Base-by-base conservation (phyloP, 2,888 invertebrate genomes). In the Amiota mariae region DNA sequence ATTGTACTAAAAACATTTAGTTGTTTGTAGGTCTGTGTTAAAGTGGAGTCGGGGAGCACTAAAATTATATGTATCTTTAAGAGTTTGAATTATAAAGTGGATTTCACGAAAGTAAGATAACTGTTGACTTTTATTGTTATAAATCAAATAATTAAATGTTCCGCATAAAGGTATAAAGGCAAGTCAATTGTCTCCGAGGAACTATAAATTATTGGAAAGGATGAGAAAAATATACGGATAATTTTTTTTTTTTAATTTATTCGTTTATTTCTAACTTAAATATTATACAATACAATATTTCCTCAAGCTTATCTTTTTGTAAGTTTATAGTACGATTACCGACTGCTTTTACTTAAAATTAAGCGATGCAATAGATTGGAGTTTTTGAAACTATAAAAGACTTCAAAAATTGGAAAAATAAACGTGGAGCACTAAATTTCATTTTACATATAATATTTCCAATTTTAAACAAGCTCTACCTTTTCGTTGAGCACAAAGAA, bases 1-100 rank as follows among this genome's bases (percentile, higher is more conserved):
- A 76, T 74, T 80, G 80, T 80, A 79, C 81, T 76, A 79, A 80
- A 79, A 87, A 77, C 87, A 87, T 88, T 88, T 88, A 88, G 81
- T 85, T 88, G 87, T 88, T 88, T 88, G 85, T 75, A 71, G 88
- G 87, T 82, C 87, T 75, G 76, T 64, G 12, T 48, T 54, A 24
- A 68, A 24, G 47, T 48, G 15, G 15, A 18, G 13, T 6, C 46
- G 46, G 13, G 54, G n/a, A 15, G 12, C 57, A 6, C 10, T 12
- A 20, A 36, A 18, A 13, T 59, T 46, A 12, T 6, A 66, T 54
- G 54, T 36, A 36, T 36, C 36, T 36, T 6, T 6, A 36, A 36
- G 54, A 68, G 80, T 81, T 82, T 75, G 79, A 78, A 47, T 56
- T 47, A 70, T 57, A 18, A 15, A 49, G 66, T 12, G 20, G 8